Evolutionary conservation across 2,888 invertebrate species (phyloP).

Genomic region (Rotaria magnacalcarata): DNA sequence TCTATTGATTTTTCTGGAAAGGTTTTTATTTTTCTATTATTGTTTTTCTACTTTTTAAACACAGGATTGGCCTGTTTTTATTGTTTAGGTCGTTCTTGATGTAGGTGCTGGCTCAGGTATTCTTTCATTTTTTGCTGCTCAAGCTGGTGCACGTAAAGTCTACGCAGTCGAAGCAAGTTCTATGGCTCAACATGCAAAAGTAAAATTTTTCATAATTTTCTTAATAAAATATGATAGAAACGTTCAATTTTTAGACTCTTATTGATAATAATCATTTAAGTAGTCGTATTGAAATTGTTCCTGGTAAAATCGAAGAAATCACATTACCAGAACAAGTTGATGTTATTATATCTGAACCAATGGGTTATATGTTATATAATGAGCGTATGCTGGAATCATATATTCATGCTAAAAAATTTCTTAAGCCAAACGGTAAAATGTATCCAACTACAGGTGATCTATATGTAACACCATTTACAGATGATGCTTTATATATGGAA

Average conservation of each 20-base stretch:
- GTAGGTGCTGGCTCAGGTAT: conserved; percentile 98
- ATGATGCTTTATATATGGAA: conserved; percentile 93
- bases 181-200: conserved; percentile 91
- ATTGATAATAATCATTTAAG: conserved; percentile 82
- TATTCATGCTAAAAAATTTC: conserved; percentile 94
- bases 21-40: conserved; percentile 50
- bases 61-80: neutral
- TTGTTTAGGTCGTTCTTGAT: conserved; percentile 76
- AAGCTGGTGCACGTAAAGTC: conserved; percentile 89
- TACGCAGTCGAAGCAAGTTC: conserved; percentile 99
- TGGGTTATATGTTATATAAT: conserved; percentile 99
- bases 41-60: neutral
- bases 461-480: conserved; percentile 93
- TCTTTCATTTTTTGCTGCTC: conserved; percentile 92
- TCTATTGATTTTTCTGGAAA: conserved; percentile 76
- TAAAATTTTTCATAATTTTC: conserved; percentile 49
- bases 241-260: conserved; percentile 64
- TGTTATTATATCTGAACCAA: conserved; percentile 94
- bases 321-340: conserved; percentile 89
- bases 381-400: conserved; percentile 98
- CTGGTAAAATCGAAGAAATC: conserved; percentile 97
- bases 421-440: conserved; percentile 80
- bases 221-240: too few species aligned
- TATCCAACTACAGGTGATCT: conserved; percentile 92
- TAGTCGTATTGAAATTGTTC: conserved; percentile 81